Conservation (phyloP, 2,113 vertebrate species). For the Gallinago jamesoni region DNA sequence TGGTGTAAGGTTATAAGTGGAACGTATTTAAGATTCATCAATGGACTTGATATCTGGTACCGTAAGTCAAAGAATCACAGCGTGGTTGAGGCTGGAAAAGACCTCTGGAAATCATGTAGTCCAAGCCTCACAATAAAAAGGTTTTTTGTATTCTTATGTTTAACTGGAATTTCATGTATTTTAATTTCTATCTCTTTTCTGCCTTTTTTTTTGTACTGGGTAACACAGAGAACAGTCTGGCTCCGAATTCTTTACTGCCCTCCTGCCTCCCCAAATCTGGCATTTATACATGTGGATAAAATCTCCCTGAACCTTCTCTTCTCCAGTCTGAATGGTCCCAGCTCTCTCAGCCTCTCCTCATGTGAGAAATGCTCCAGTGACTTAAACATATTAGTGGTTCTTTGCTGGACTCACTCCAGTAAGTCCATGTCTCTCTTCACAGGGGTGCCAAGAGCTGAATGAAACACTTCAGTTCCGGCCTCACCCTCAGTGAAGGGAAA, state of each 20-base stretch:
- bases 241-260: neutral
- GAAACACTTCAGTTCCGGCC: neutral
- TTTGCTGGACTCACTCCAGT: neutral
- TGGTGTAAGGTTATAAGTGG: neutral
- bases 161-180: neutral
- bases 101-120: neutral
- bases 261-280: neutral
- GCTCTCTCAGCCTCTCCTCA: neutral
- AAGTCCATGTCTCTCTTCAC: neutral
- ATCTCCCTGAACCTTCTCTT: neutral
- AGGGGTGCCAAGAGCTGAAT: neutral
- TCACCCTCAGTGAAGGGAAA: neutral
- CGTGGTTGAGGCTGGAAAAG: neutral
- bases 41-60: fast-evolving
- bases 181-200: neutral
- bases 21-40: neutral
- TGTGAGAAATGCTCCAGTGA: no score
- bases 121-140: neutral
- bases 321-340: neutral
- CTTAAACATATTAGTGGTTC: neutral
- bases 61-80: neutral
- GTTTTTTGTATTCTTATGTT: neutral
- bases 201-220: neutral
- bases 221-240: neutral
- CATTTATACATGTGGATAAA: neutral